Percentiles rank a stretch among this genome's conserved stretches.
Conservation (phyloP, 2,888 invertebrate genomes). For the Mesorhabditis spiculigera region DNA sequence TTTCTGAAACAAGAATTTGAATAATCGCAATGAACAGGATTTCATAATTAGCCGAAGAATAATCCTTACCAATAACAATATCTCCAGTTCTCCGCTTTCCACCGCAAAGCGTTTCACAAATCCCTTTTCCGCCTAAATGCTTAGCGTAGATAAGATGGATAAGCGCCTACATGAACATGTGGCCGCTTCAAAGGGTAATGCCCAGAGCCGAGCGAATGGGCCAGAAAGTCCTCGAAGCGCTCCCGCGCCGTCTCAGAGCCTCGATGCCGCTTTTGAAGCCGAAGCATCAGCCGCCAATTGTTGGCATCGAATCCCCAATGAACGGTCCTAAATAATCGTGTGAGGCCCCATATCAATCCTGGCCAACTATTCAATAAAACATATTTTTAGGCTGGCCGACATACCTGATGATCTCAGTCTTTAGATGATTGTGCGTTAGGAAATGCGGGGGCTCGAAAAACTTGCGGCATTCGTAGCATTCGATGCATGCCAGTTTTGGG, state of each 20-base stretch:
- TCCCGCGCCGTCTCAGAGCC: too few species aligned
- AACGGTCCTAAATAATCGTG: neutral
- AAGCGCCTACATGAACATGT: too few species aligned
- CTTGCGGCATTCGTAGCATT: neutral
- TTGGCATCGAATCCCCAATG: constrained; percentile 2
- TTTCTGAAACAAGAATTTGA: neutral
- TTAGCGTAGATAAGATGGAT: too few species aligned
- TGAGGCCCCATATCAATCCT: neutral
- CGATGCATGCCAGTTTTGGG: neutral
- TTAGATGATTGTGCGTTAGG: neutral
- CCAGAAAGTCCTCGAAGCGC: too few species aligned
- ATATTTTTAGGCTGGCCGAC: neutral
- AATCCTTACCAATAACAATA: too few species aligned
- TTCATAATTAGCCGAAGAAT: too few species aligned
- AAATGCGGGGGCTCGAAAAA: constrained; percentile 4
- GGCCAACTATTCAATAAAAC: neutral
- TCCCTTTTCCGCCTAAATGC: too few species aligned
- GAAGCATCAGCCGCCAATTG: constrained; percentile 2
- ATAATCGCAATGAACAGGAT: too few species aligned
- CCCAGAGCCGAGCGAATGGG: too few species aligned
- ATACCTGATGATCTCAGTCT: neutral
- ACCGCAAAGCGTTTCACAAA: too few species aligned
- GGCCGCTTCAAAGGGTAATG: too few species aligned
- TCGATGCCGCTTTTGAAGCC: neutral
- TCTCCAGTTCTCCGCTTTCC: too few species aligned